These are phyloP conservation scores for Calameuta pallipes DNA, from an alignment of 2,888 invertebrate species.

Conservation along the genomic window DNA sequence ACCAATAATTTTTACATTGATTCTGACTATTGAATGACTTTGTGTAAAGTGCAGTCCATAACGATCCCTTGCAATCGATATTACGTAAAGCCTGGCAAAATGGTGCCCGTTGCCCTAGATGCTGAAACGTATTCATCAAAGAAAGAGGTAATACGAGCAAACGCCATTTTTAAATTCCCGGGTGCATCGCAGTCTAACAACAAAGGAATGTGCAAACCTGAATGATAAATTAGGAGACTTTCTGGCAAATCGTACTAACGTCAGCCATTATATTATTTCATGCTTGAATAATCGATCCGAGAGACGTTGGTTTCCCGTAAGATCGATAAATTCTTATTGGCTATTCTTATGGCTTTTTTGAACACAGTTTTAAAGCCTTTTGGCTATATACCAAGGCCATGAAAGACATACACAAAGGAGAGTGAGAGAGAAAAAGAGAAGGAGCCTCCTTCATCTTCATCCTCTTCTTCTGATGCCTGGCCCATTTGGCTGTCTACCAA, in stretches of 20 bases:
- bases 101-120: neutral
- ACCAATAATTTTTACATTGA: neutral
- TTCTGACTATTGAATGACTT: neutral
- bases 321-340: neutral
- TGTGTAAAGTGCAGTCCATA: neutral
- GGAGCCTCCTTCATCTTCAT: conserved; percentile 9
- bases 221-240: neutral
- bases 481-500: conserved; percentile 48
- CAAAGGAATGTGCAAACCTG: neutral
- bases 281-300: neutral
- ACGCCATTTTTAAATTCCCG: neutral
- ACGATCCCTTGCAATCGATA: neutral
- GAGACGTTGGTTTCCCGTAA: neutral
- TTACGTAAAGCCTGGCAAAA: neutral
- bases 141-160: neutral
- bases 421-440: neutral
- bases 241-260: neutral
- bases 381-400: conserved; percentile 15
- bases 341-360: neutral
- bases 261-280: neutral
- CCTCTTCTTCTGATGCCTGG: conserved; percentile 27
- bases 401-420: neutral
- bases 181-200: neutral
- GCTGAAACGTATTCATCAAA: neutral
- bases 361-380: conserved; percentile 1